A percentile compares a stretch with the other conserved stretches of the same genome.
Conservation (phyloP, 2,113 vertebrate species). For the Megaceryle maxima region DNA sequence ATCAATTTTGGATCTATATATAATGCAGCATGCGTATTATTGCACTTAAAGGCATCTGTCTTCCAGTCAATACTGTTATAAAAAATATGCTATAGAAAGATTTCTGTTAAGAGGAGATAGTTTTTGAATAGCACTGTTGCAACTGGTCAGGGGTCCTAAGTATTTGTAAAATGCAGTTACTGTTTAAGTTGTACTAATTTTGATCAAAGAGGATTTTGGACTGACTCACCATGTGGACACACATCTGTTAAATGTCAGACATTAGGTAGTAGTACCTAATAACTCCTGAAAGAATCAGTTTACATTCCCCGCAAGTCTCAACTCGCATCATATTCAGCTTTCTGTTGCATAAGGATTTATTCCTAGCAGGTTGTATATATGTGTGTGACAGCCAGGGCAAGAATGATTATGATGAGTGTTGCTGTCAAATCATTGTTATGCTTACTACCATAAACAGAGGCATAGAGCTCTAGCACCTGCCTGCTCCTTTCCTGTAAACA, state of each 20-base stretch:
- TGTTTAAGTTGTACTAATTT: background rate
- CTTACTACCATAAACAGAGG: background rate
- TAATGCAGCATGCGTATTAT: background rate
- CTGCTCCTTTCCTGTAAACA: background rate
- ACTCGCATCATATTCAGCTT: background rate
- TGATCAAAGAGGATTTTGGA: slow-evolving; percentile 9
- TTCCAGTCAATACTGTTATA: background rate
- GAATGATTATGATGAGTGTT: background rate
- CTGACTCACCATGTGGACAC: background rate
- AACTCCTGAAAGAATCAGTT: slow-evolving; percentile 24
- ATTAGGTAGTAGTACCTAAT: background rate
- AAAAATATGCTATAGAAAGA: background rate
- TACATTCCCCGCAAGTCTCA: slow-evolving; percentile 11
- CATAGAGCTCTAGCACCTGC: background rate
- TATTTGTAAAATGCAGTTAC: background rate
- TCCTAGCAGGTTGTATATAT: background rate
- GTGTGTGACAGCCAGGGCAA: slow-evolving; percentile 9
- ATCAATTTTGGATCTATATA: slow-evolving; percentile 30
- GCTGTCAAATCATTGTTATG: background rate
- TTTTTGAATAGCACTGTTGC: background rate
- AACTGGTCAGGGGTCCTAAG: background rate
- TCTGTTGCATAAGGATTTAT: background rate
- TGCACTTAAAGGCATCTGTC: background rate
- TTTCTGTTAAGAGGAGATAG: background rate
- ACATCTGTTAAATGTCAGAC: slow-evolving; percentile 40